Base-by-base conservation (phyloP, 2,797 vertebrate genomes). In the Sebastes itinus region DNA sequence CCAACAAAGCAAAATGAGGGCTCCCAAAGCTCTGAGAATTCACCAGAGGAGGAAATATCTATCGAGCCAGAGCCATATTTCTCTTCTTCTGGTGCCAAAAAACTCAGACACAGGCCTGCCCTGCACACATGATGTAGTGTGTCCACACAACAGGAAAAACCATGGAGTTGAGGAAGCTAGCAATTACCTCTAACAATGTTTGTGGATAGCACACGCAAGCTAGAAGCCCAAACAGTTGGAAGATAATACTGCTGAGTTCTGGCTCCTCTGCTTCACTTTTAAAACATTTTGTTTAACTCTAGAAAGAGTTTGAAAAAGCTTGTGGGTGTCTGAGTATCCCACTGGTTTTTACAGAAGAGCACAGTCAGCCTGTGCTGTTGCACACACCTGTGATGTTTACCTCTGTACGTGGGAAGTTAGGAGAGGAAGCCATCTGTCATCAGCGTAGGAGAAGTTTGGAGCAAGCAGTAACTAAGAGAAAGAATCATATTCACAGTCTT, bases 21-120 rank as follows among this genome's bases (percentile, higher is more conserved):
- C 82, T 90, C 82, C 83, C 82, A 83, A 62, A 83, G 80, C 78
- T 75, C 72, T 85, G 89, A 88, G 82, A 84, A 83, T 81, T 90
- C 81, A 83, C 70, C 87, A 82, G 72, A 80, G 83, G 84, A 91
- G 82, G 90, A 94, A 93, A 90, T 84, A 78, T 89, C 83, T 82
- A 78, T 90, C 81, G 73, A 79, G 72, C 80, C 71, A 46, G 27
- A 83, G 64, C 68, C 54, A 78, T 49, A 49, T 85, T 87, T 89
- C 79, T 84, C 71, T 85, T 89, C 75, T 91, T 87, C 68, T 88
- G 75, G 42, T 88, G 87, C 87, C 90, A 92, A 78, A 74, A 72
- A 85, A 23, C 14, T 35, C 64, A 75, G 35, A 85, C 74, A 30
- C 27, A 56, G 82, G 56, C 64, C 78, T 86, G 59, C 76, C 62